Percentiles rank a stretch among this genome's conserved stretches.
These are phyloP conservation scores for Scaptomyza pallida DNA, from an alignment of 1,140 invertebrate species.

Conservation along the genomic window DNA sequence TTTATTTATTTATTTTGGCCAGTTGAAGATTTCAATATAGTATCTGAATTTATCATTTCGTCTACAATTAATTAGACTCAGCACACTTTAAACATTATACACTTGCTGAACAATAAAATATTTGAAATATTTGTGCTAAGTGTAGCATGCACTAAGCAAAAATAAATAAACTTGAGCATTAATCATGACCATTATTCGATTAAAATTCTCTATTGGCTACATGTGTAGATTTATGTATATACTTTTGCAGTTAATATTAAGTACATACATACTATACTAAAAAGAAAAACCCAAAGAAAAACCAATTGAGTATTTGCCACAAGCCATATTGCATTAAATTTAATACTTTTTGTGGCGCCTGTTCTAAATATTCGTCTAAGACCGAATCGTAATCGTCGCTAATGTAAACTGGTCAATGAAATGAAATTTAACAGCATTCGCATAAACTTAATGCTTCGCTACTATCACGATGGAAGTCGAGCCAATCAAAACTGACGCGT, in stretches of 20 bases:
- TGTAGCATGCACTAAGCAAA: slow-evolving; percentile 34
- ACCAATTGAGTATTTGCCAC: slow-evolving; percentile 2
- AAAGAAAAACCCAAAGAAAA: slow-evolving; percentile 9
- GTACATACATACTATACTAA: not conserved
- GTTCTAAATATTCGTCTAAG: not conserved
- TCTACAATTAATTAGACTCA: slow-evolving; percentile 28
- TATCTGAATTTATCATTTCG: not conserved
- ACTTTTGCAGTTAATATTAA: not conserved
- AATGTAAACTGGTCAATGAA: slow-evolving; percentile 14
- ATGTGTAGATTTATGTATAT: slow-evolving; percentile 50
- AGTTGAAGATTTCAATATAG: not conserved
- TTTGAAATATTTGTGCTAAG: slow-evolving; percentile 56
- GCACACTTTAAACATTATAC: slow-evolving; percentile 44
- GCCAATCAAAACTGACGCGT: slow-evolving; percentile 23
- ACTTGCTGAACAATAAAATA: slow-evolving; percentile 43
- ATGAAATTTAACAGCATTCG: slow-evolving; percentile 21
- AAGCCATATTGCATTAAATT: slow-evolving; percentile 50
- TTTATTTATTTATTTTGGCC: no score
- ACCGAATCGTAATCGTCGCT: slow-evolving; percentile 31
- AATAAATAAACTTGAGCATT: slow-evolving; percentile 50
- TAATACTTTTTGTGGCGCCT: slow-evolving; percentile 26
- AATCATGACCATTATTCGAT: slow-evolving; percentile 44
- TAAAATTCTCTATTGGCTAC: slow-evolving; percentile 46
- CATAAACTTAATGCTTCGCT: slow-evolving; percentile 2
- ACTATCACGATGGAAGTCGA: slow-evolving; percentile 9